phyloP scores from a whole-genome alignment of 2,797 vertebrate genomes.

The Hafferia zeledoni region DNA sequence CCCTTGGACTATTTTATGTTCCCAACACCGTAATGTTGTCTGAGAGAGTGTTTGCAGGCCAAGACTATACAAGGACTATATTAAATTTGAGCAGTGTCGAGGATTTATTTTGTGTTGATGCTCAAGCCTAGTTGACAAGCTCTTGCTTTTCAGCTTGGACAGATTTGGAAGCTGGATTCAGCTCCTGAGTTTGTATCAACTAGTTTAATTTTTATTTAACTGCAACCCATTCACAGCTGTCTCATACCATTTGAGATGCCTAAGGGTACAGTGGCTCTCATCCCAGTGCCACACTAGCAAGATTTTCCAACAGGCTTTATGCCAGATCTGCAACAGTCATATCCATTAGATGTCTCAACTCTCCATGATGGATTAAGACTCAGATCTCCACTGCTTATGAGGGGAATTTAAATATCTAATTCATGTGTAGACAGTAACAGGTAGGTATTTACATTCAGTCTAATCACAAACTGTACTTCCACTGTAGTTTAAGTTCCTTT shows the following conservation, averaged over 20 bases:
- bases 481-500: not conserved
- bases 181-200: not conserved
- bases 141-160: not conserved
- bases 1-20: not conserved
- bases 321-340: not conserved
- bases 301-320: not conserved
- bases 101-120: not conserved
- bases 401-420: not conserved
- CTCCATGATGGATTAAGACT: not conserved
- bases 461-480: not conserved
- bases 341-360: not conserved
- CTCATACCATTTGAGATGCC: not conserved
- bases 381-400: not conserved
- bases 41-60: not conserved
- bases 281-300: not conserved
- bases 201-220: not conserved
- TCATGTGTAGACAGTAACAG: not conserved
- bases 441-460: not conserved
- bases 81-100: not conserved
- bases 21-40: not conserved
- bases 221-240: not conserved
- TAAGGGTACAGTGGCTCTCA: not conserved
- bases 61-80: fast-evolving
- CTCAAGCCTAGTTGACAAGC: not conserved
- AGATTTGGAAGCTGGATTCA: not conserved